Evolutionary conservation across 2,797 vertebrate species (phyloP), one percentile per base, ranked within the genome.

Genomic region (Strix occidentalis): DNA sequence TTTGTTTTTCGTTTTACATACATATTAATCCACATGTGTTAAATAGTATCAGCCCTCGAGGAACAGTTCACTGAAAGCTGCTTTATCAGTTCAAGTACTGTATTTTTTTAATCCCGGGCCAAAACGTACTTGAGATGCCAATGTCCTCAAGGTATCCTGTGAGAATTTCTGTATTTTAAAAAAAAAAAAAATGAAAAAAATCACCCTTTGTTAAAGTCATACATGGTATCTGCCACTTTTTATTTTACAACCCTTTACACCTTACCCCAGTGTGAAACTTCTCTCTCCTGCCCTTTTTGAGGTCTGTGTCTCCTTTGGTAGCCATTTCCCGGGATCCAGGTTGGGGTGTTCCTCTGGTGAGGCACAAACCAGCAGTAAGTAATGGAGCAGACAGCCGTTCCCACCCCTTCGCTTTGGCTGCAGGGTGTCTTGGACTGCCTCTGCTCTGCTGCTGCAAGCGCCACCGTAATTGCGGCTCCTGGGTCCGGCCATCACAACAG

Each of bases 101-200:
- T 68, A 15, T 80, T 87, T 88, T 91, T 96, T 84, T 97, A 66
- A 97, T 96, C 69, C 43, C 84, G 20, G 45, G 87, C 89, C 96
- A 97, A 72, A 85, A 91, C 23, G 10, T 53, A 18, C 25, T 77
- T 1, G 1, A 48, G 68, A 41, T 91, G 76, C 78, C 83, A 78
- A 4, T 78, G 54, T 87, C 84, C 72, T 81, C 21, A 53, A 72
- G 84, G 50, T 71, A 87, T 90, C 39, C 63, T 89, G 43, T 86
- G 79, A 72, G 58, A 88, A 71, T 58, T 69, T 91, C 35, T 87
- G 63, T 60, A 45, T 45, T 87, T 29, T 26, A 83, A 35, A 50
- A 35, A 51, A 35, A 48, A 35, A 5, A 50, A 23, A 51, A 51
- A 76, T 14, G 11, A 24, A 64, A 63, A 46, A 66, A 83, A 37